phyloP scores from a whole-genome alignment of 2,113 vertebrate species.

The Hiodon tergisus region DNA sequence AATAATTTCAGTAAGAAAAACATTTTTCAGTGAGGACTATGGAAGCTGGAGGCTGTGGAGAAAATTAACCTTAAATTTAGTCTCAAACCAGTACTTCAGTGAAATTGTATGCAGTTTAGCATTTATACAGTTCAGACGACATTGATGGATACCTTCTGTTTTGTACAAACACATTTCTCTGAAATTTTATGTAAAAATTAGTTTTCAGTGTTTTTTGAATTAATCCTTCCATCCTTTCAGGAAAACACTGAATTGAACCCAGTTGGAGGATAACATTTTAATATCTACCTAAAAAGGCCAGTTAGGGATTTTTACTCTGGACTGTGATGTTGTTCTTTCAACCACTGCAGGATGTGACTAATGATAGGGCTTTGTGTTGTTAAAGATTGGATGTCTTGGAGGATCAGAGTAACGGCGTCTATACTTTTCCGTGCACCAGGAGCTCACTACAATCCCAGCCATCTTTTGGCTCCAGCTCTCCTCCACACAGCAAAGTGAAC shows the following conservation, averaged over 20 bases:
- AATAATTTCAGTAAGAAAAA: too few species aligned
- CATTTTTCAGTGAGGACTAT: background rate
- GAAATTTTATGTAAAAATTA: too few species aligned
- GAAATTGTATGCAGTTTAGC: background rate
- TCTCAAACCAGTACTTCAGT: background rate
- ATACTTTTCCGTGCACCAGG: conserved; percentile 64
- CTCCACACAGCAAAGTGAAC: conserved; percentile 90
- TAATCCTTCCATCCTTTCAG: background rate
- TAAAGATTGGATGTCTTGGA: conserved; percentile 21
- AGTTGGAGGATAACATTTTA: too few species aligned
- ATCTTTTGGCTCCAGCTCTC: conserved; percentile 80
- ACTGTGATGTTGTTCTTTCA: background rate
- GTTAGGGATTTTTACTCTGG: too few species aligned
- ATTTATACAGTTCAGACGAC: too few species aligned
- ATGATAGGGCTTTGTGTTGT: conserved; percentile 21
- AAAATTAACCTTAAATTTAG: background rate
- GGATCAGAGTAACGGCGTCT: conserved; percentile 33
- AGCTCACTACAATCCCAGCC: conserved; percentile 80
- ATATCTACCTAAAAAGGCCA: too few species aligned
- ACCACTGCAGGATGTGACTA: conserved; percentile 19
- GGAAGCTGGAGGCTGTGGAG: background rate
- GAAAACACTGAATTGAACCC: too few species aligned
- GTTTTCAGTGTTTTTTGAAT: too few species aligned
- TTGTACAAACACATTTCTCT: too few species aligned
- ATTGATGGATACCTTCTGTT: too few species aligned